These are phyloP conservation scores for Camponotus fellah DNA, from an alignment of 2,888 invertebrate species.

Conservation along the genomic window DNA sequence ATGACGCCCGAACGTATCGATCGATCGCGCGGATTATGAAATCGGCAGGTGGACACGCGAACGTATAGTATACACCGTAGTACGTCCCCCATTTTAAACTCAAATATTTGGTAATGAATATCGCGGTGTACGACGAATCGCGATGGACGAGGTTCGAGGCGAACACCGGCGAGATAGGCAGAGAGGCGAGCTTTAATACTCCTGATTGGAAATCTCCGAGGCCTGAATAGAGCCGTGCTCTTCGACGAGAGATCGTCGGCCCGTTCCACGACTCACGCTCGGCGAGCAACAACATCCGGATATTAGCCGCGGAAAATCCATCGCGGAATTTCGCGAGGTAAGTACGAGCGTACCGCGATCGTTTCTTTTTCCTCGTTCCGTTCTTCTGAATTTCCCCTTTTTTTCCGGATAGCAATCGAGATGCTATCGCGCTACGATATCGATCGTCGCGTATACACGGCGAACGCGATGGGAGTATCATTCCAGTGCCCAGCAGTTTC, in stretches of 20 bases:
- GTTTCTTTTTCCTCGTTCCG: background rate
- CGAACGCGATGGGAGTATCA: constrained; percentile 42
- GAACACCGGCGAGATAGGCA: constrained; percentile 71
- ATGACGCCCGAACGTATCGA: constrained; percentile 2
- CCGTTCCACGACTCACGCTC: constrained; percentile 48
- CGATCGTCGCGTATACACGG: constrained; percentile 40
- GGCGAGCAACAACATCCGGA: constrained; percentile 58
- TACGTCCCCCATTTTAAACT: constrained; percentile 74
- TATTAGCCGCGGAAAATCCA: constrained; percentile 66
- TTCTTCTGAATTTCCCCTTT: background rate
- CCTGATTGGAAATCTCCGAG: constrained; percentile 83
- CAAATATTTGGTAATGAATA: constrained; percentile 84
- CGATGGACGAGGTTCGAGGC: constrained; percentile 59
- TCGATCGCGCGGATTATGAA: constrained; percentile 41
- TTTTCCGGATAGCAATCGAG: background rate
- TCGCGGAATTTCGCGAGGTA: constrained; percentile 38
- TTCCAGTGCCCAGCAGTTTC: constrained; percentile 32
- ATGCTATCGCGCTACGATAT: constrained; percentile 29
- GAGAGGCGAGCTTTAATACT: constrained; percentile 79
- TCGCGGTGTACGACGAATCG: constrained; percentile 61
- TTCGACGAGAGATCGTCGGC: constrained; percentile 61
- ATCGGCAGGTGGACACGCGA: constrained; percentile 23
- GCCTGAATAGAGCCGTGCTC: constrained; percentile 71
- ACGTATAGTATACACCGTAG: constrained; percentile 26
- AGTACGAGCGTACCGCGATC: constrained; percentile 1